Base-by-base conservation (phyloP, 1,140 invertebrate genomes). In the Bacillus rossius region DNA sequence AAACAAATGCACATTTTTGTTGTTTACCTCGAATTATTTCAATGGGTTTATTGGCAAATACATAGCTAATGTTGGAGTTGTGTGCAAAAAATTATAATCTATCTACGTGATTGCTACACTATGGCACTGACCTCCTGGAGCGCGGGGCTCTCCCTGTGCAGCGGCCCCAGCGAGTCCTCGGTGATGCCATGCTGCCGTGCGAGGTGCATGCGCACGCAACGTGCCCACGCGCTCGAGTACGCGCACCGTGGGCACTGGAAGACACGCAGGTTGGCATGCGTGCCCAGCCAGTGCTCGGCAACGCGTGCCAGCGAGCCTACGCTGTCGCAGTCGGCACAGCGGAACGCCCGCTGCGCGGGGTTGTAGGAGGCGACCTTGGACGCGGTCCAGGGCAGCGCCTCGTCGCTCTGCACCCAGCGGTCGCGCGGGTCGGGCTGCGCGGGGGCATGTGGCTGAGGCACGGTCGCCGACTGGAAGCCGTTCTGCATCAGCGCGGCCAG, bases 261-360 rank as follows among this genome's bases (percentile, higher is more conserved):
- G 40, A 86, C 85, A 57, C 85, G 76, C 25, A 87, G 74, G 72
- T 86, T 84, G 14, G 86, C 88, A 71, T 92, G 90, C 7, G 88
- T 83, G 29, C 89, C 89, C 25, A 91, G 77, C 81, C 89, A 93
- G 69, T 92, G 90, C 67, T 92, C 89, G 0, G 88, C 89, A 3
- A 91, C 81, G 10, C 89, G 78, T 13, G 87, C 85, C 22, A 90
- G 77, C 61, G 89, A 88, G 3, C 85, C 86, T 43, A 90, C 85
- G 68, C 87, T 86, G 64, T 91, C 87, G 67, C 90, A 89, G 64
- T 87, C 85, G 5, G 83, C 78, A 72, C 87, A 89, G 63, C 84
- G 82, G 74, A 88, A 88, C 40, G 88, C 75, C 54, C 86, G 83
- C 69, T 87, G 85, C 26, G 80, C 78, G 2, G 84, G 81, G 73